A percentile compares a stretch with the other conserved stretches of the same genome.
phyloP scores from a whole-genome alignment of 1,140 invertebrate species.

The Drosophila lowei region DNA sequence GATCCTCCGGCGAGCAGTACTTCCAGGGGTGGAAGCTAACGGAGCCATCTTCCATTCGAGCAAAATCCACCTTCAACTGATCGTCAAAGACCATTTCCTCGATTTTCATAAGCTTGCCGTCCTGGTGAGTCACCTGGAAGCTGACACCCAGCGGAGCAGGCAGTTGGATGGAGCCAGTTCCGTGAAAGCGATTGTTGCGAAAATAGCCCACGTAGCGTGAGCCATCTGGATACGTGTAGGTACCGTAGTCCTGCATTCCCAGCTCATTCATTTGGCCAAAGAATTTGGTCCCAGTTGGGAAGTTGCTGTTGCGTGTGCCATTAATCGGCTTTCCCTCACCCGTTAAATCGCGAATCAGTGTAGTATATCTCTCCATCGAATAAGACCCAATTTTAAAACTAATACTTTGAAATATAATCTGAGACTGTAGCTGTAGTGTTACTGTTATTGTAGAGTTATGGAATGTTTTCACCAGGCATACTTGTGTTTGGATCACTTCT shows the following conservation, averaged over 20 bases:
- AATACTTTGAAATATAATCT: too few relatives aligned
- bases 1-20: slow-evolving; percentile 49
- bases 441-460: too few relatives aligned
- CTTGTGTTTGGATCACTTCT: too few relatives aligned
- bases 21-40: slow-evolving; percentile 42
- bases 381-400: not conserved
- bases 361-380: not conserved
- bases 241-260: slow-evolving; percentile 62
- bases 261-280: slow-evolving; percentile 18
- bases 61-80: slow-evolving; percentile 37
- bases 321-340: not conserved
- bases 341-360: too few relatives aligned
- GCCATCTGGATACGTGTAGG: slow-evolving; percentile 59
- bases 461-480: too few relatives aligned
- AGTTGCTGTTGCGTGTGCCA: not conserved
- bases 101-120: slow-evolving; percentile 47
- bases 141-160: slow-evolving; percentile 16
- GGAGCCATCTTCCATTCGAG: not conserved
- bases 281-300: slow-evolving; percentile 41
- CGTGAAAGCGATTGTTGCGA: slow-evolving; percentile 53
- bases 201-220: slow-evolving; percentile 55
- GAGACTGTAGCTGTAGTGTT: too few relatives aligned
- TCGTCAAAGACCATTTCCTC: slow-evolving; percentile 52
- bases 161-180: slow-evolving; percentile 40
- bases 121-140: slow-evolving; percentile 45